Evolutionary conservation across 2,797 vertebrate species (phyloP), one percentile per base, ranked within the genome.

Genomic region (Eulemur mongoz): DNA sequence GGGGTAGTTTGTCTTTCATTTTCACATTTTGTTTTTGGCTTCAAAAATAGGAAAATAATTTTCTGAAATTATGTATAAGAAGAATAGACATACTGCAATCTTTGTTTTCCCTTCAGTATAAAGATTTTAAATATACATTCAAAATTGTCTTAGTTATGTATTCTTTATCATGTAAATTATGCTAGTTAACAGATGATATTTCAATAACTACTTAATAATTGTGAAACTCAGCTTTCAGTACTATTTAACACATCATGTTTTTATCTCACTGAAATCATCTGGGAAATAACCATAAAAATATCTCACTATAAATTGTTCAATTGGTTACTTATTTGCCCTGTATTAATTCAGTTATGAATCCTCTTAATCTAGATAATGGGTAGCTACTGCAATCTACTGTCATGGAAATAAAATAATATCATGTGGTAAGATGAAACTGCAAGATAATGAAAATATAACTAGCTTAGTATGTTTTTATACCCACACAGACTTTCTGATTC

Each of bases 301-400:
- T 92, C 22, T 91, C 88, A 32, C 43, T 75, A 87, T 84, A 94
- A 97, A 97, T 96, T 97, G 40, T 98, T 96, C 30, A 93, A 30
- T 54, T 98, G 94, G n/a, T 93, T 97, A 98, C 97, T 97, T 97
- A 97, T 98, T 98, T 98, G 38, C 86, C 43, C 72, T 82, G 12
- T 82, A 72, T 94, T 98, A 96, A 98, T 98, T 98, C 63, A 97
- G 81, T 98, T 98, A 98, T 94, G 87, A 86, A 90, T 96, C 78
- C 15, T 12, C 12, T 95, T 97, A 97, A 98, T 98, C 81, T 94
- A 76, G 78, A 75, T 98, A 97, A 96, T 97, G 89, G 65, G 90
- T 85, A 98, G 96, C 92, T 59, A 97, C 38, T 95, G 63, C 48
- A 93, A 89, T 82, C 69, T 97, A 73, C 89, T 98, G 48, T 85